Conservation (phyloP, 2,888 invertebrate species). For the Coremacera marginata region DNA sequence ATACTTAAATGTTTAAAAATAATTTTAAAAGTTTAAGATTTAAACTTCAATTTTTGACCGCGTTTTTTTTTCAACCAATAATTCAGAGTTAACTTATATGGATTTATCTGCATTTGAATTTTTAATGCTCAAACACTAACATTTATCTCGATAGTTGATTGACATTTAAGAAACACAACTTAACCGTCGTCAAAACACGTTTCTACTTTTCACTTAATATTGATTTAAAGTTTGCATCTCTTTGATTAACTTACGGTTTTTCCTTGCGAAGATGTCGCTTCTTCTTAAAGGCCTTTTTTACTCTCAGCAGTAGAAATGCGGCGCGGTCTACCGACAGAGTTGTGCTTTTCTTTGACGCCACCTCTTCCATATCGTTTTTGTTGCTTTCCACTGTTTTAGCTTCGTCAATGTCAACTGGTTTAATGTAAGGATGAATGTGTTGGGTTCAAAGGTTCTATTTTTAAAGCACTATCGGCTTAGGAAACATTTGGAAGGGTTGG, state of each 20-base stretch:
- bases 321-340: conserved; percentile 88
- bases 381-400: not conserved
- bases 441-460: not conserved
- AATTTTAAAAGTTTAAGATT: too few relatives aligned
- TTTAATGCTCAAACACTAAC: not conserved
- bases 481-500: not conserved
- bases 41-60: too few relatives aligned
- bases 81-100: not conserved
- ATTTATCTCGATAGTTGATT: not conserved
- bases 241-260: conserved; percentile 77
- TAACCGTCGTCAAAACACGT: not conserved
- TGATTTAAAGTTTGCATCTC: not conserved
- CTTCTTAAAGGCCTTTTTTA: conserved; percentile 91
- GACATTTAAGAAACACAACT: not conserved
- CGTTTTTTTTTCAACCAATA: too few relatives aligned
- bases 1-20: too few relatives aligned
- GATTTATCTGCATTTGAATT: not conserved
- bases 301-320: conserved; percentile 87
- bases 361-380: conserved; percentile 55
- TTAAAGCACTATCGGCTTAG: conserved; percentile 2
- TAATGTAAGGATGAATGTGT: not conserved
- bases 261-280: conserved; percentile 89
- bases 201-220: not conserved
- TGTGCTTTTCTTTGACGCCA: conserved; percentile 61
- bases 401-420: not conserved